phyloP scores from a whole-genome alignment of 2,888 invertebrate genomes.

The Phragmatobia fuliginosa region DNA sequence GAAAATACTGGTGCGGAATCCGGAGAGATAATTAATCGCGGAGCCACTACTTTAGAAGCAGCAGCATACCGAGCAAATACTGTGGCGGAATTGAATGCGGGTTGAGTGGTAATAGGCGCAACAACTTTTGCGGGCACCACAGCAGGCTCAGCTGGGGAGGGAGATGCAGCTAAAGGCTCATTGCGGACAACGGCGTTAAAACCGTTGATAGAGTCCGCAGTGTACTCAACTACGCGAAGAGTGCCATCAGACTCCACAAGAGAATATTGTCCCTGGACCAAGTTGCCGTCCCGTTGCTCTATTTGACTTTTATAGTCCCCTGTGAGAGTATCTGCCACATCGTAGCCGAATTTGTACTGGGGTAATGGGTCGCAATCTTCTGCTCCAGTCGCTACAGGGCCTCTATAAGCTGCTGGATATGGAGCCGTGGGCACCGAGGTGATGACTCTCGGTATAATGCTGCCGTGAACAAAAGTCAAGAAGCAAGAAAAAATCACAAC shows the following conservation, averaged over 20 bases:
- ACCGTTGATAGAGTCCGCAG: conserved; percentile 76
- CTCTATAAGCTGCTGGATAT: conserved; percentile 55
- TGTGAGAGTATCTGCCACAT: conserved; percentile 78
- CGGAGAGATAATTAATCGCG: conserved; percentile 15
- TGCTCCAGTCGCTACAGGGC: conserved; percentile 66
- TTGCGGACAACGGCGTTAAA: conserved; percentile 80
- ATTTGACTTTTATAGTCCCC: conserved; percentile 81
- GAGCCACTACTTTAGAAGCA: conserved; percentile 48
- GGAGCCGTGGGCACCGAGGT: conserved; percentile 67
- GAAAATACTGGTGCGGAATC: conserved; percentile 52
- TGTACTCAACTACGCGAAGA: conserved; percentile 75
- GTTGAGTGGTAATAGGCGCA: conserved; percentile 72
- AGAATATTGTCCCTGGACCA: conserved; percentile 82
- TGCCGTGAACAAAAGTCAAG: conserved; percentile 69
- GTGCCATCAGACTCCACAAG: conserved; percentile 79
- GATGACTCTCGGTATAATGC: conserved; percentile 69
- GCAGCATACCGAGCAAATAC: conserved; percentile 59
- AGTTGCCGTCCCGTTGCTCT: conserved; percentile 85
- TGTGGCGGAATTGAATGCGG: conserved; percentile 69
- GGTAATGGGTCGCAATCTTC: conserved; percentile 86
- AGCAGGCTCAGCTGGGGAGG: conserved; percentile 71
- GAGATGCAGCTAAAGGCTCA: conserved; percentile 70
- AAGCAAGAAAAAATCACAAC: conserved; percentile 78
- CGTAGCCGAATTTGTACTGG: conserved; percentile 84
- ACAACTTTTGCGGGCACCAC: conserved; percentile 60